Percentiles rank a stretch among this genome's conserved stretches.
These are phyloP conservation scores for Paraescarpia echinospica DNA, from an alignment of 1,140 invertebrate species.

Conservation along the genomic window DNA sequence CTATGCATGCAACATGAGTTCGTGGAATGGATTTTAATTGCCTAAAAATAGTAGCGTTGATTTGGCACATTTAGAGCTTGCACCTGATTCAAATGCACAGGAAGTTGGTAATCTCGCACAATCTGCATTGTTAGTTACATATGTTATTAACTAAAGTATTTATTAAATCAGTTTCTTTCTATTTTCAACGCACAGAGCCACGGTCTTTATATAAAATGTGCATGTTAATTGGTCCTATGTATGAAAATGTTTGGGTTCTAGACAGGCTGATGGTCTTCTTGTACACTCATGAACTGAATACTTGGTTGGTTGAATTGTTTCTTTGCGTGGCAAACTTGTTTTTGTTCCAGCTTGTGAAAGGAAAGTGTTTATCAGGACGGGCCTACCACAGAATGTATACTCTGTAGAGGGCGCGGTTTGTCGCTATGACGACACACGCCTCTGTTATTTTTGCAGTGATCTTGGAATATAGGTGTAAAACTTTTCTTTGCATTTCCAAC, in stretches of 20 bases:
- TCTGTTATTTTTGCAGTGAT: neutral
- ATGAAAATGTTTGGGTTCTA: too few species aligned
- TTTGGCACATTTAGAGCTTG: neutral
- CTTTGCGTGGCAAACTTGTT: too few species aligned
- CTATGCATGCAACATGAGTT: neutral
- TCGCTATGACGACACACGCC: neutral
- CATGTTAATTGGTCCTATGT: too few species aligned
- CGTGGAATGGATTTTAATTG: neutral
- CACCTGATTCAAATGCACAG: neutral
- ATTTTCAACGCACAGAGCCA: too few species aligned
- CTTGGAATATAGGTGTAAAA: neutral
- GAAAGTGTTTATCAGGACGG: neutral
- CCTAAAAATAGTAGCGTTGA: neutral
- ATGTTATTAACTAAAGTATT: neutral
- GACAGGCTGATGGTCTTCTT: too few species aligned
- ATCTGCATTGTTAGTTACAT: neutral
- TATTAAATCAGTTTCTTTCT: too few species aligned
- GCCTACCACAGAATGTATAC: neutral
- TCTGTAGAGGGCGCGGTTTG: neutral
- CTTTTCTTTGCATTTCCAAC: neutral
- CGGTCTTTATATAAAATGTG: too few species aligned
- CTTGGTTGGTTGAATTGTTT: too few species aligned
- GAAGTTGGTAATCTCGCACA: neutral
- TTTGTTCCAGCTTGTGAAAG: neutral
- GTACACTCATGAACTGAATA: too few species aligned